Evolutionary conservation across 2,888 invertebrate species (phyloP), one percentile per base, ranked within the genome.

Genomic region (Miltochrista miniata): DNA sequence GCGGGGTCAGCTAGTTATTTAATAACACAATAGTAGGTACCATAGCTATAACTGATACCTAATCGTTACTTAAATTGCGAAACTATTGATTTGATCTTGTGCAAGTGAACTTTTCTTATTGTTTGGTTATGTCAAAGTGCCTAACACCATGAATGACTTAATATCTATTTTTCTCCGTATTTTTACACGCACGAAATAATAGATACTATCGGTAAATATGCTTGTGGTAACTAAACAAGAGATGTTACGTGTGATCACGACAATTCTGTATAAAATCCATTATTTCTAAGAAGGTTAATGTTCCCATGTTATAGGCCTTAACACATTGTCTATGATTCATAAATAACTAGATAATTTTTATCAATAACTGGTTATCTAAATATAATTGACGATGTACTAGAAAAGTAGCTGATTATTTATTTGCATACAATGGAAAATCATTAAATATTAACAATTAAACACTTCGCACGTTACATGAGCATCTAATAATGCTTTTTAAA

Each of bases 1-100:
- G n/a, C n/a, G n/a, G n/a, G n/a, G n/a, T n/a, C n/a, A n/a, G n/a
- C n/a, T n/a, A n/a, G n/a, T n/a, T n/a, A 8, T 35, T 1, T 13
- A 35, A 13, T 35, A 13, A 12, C 35, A 13, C 35, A 7, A 35
- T 35, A n/a, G n/a, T n/a, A n/a, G n/a, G n/a, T n/a, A 33, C 33
- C 11, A 1, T 33, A 33, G 9, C 10, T 39, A 12, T 4, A 29
- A 11, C 24, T 24, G 39, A 24, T 39, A 29, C n/a, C n/a, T n/a
- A n/a, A n/a, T n/a, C 29, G 11, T 8, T 29, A 13, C 31, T 38
- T 31, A 4, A 13, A 38, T 52, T 52, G 35, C 56, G 48, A 68
- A 67, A 61, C 53, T 52, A 55, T 68, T 62, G 53, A 55, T 54
- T 52, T 48, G 63, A 62, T 74, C 75, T 76, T 72, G 73, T 51